These are phyloP conservation scores for Orius insidiosus DNA, from an alignment of 1,140 invertebrate species.

Conservation along the genomic window DNA sequence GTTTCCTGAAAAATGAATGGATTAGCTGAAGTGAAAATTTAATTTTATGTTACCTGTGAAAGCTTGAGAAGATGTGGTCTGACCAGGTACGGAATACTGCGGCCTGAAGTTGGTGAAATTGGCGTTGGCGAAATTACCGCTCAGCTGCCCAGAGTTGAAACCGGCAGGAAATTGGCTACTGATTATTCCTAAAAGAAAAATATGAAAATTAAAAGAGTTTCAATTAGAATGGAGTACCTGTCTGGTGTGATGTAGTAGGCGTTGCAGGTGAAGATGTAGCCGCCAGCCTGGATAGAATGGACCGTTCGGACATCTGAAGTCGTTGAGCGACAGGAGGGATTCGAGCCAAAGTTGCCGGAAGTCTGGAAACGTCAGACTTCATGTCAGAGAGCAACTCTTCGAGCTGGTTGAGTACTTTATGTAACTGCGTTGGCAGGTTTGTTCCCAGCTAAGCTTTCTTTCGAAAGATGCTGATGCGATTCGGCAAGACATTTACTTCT, in stretches of 20 bases:
- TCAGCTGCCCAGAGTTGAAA: slow-evolving; percentile 49
- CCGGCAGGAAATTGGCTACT: slow-evolving; percentile 57
- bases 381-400: slow-evolving; percentile 97
- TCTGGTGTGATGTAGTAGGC: slow-evolving; percentile 20
- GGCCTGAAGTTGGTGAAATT: slow-evolving; percentile 77
- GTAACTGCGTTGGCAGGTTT: slow-evolving; percentile 96
- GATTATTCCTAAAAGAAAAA: slow-evolving; percentile 27
- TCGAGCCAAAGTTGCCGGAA: slow-evolving; percentile 89
- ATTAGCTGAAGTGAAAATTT: too few species aligned
- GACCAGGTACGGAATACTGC: slow-evolving; percentile 78
- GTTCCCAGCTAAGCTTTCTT: slow-evolving; percentile 92
- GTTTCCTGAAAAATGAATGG: too few species aligned
- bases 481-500: slow-evolving; percentile 87
- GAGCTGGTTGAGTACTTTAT: slow-evolving; percentile 96
- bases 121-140: slow-evolving; percentile 52
- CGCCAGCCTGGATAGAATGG: slow-evolving; percentile 79
- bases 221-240: slow-evolving; percentile 6
- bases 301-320: slow-evolving; percentile 92
- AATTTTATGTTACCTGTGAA: background rate
- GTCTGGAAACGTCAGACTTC: slow-evolving; percentile 95
- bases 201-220: background rate
- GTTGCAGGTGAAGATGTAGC: slow-evolving; percentile 41
- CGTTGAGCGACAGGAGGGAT: slow-evolving; percentile 94
- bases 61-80: slow-evolving; percentile 34
- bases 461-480: slow-evolving; percentile 91